Conservation (phyloP, 2,797 vertebrate genomes). For the Onychomys arenicola region DNA sequence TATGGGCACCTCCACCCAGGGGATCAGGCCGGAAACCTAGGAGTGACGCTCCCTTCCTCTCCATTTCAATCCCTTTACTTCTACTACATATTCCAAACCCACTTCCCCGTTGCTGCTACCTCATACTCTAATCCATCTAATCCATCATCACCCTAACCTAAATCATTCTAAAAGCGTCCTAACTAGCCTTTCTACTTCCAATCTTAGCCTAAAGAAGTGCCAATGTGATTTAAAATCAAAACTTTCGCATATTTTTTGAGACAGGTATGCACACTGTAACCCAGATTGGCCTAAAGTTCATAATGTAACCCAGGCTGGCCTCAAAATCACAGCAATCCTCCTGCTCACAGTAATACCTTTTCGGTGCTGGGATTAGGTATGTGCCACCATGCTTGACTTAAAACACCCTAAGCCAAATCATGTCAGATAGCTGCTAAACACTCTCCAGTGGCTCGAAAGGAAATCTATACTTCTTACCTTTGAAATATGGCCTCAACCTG, state of each 20-base stretch:
- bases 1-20: neutral
- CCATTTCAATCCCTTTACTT: neutral
- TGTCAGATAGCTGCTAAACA: conserved; percentile 6
- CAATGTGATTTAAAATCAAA: conserved; percentile 4
- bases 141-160: neutral
- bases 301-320: neutral
- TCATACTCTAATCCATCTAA: neutral
- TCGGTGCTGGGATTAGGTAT: neutral
- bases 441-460: neutral
- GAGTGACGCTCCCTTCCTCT: neutral
- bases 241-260: neutral
- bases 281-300: neutral
- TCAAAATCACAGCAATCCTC: neutral
- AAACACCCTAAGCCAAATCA: neutral
- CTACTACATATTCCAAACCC: conserved; percentile 11
- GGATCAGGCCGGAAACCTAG: neutral
- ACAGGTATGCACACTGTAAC: neutral
- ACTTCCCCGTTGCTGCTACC: neutral
- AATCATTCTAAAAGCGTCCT: neutral
- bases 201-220: neutral
- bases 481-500: neutral
- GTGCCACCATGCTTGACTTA: neutral
- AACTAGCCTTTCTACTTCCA: neutral
- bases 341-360: neutral
- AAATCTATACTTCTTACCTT: conserved; percentile 45